Conservation (phyloP, 1,140 invertebrate genomes). For the Orussus abietinus region DNA sequence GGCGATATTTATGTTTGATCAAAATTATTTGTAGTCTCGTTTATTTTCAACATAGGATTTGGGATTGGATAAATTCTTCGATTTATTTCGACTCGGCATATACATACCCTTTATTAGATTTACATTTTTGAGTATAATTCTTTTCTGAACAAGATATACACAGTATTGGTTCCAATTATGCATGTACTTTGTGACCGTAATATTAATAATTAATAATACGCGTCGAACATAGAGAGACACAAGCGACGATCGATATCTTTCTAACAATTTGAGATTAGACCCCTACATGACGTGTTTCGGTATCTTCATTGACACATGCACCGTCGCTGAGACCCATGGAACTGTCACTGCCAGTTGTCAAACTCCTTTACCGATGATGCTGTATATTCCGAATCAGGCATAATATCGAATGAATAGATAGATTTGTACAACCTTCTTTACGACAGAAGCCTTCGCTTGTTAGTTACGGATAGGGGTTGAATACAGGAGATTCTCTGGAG, state of each 20-base stretch:
- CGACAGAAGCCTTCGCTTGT: constrained; percentile 15
- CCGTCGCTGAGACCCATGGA: constrained; percentile 21
- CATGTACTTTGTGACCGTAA: background rate
- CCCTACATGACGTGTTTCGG: constrained; percentile 16
- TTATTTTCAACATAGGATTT: no score
- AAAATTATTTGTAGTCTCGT: no score
- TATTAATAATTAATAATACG: background rate
- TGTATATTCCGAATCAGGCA: constrained; percentile 10
- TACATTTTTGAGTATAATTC: background rate
- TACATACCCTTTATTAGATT: constrained; percentile 1
- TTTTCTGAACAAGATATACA: background rate
- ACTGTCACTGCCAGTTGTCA: constrained; percentile 13
- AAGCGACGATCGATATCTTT: constrained; percentile 16
- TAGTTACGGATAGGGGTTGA: constrained; percentile 16
- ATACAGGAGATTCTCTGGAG: constrained; percentile 19
- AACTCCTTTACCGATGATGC: background rate
- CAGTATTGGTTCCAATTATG: background rate
- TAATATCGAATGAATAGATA: constrained; percentile 18
- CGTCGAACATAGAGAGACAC: constrained; percentile 26
- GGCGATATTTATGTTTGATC: no score
- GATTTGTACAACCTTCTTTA: constrained; percentile 1
- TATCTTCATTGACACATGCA: constrained; percentile 17
- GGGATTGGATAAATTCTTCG: no score
- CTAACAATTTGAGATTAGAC: constrained; percentile 14
- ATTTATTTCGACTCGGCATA: no score